Base-by-base conservation (phyloP, 2,113 vertebrate species). In the Pseudorhombus dupliciocellatus region DNA sequence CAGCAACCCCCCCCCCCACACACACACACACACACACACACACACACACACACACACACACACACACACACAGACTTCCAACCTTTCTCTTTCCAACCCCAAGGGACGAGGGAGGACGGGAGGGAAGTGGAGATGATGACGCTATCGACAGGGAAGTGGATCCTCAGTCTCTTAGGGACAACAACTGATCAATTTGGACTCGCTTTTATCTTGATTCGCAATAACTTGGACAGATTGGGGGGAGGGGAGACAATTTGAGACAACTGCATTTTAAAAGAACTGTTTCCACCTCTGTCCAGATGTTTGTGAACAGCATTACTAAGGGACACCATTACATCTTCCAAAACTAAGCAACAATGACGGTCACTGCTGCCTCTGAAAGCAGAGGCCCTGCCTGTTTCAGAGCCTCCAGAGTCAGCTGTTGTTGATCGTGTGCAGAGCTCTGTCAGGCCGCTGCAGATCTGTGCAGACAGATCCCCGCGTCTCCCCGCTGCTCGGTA, bases 121-220 rank as follows among this genome's bases (percentile, higher is more conserved):
- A 48, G 37, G 60, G 12, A 65, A 46, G 28, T 26, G 30, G 65
- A 59, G 66, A 73, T 59, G 58, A 84, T 53, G 70, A 71, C 56
- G 75, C 57, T 73, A 75, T 69, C 65, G 46, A 78, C 50, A 40
- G 66, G 75, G 60, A 74, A 73, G 52, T 54, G 52, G 30, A 76
- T 59, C 31, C 30, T 37, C 24, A 21, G 34, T 80, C 58, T 55
- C 59, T 65, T 7, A 22, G 57, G 57, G 57, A 34, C 56, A 37
- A 34, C 20, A 31, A 65, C 50, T 40, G 59, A 71, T 73, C 21
- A 21, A 51, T 26, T 26, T 14, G 22, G 24, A 25, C 24, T 15
- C 46, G 18, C 46, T 52, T 24, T 4, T 21, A 10, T 12, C 25
- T 53, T 7, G 15, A 14, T 25, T 53, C 25, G 51, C 12, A 53